Conservation (phyloP, 2,888 invertebrate genomes). For the Doris montereyensis region DNA sequence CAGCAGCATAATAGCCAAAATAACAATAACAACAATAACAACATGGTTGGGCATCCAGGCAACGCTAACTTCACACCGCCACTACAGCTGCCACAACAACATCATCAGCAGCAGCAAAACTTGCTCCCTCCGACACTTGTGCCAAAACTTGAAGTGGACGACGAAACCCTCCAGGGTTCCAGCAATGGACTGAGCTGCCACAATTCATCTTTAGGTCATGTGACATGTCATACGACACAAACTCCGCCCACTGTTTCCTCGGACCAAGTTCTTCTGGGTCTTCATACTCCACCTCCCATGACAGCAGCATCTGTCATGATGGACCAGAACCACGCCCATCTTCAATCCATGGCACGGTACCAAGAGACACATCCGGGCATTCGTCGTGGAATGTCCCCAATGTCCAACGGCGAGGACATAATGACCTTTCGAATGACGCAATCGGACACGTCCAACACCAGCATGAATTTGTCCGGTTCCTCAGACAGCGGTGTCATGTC, state of each 20-base stretch:
- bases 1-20: background rate
- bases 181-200: conserved; percentile 8
- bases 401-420: conserved; percentile 3
- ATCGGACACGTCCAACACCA: conserved; percentile 18
- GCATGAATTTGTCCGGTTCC: conserved; percentile 38
- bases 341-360: background rate
- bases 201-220: background rate
- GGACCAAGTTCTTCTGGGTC: background rate
- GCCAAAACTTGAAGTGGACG: conserved; percentile 31
- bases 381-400: background rate
- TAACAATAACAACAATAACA: background rate
- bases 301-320: background rate
- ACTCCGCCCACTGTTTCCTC: background rate
- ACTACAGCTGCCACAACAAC: conserved; percentile 46
- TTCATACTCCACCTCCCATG: background rate
- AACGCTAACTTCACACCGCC: conserved; percentile 40
- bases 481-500: conserved; percentile 38
- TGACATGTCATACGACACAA: background rate
- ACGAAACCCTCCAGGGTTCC: conserved; percentile 15
- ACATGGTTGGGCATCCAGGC: background rate
- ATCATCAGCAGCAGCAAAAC: conserved; percentile 46
- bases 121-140: conserved; percentile 36
- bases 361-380: background rate
- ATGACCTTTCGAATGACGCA: background rate
- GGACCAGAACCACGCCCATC: background rate